Evolutionary conservation across 2,113 vertebrate genomes (phyloP).

Genomic region (Aphyosemion australe): DNA sequence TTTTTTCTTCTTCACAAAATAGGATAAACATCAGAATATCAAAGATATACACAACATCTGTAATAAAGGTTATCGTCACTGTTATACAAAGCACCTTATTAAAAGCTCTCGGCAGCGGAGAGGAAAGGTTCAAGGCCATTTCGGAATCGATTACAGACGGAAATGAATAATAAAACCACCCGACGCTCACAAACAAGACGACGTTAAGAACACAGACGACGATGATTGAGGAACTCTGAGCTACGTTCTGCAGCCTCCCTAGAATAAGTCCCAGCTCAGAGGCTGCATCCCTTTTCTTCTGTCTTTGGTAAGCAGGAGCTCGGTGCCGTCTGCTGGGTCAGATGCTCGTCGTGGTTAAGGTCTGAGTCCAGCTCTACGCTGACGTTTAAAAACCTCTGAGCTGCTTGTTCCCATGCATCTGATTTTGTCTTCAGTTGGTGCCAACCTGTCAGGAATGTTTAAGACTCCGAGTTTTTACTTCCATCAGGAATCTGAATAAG

Average conservation of each 20-base stretch:
- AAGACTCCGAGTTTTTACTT: neutral
- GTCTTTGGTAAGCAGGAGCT: constrained; percentile 61
- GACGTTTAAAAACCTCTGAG: neutral
- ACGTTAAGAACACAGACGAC: constrained; percentile 54
- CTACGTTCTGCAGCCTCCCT: constrained; percentile 9
- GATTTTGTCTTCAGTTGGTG: neutral
- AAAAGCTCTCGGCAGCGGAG: constrained; percentile 87
- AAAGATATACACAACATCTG: constrained; percentile 94
- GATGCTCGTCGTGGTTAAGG: too few species aligned
- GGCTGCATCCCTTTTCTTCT: constrained; percentile 13
- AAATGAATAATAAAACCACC: constrained; percentile 42
- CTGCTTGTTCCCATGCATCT: constrained; percentile 3
- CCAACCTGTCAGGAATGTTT: constrained; percentile 3
- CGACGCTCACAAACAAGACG: constrained; percentile 52
- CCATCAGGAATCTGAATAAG: too few species aligned
- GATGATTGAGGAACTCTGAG: constrained; percentile 28
- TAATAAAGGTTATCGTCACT: constrained; percentile 88
- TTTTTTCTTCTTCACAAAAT: constrained; percentile 66
- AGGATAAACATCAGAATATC: constrained; percentile 91
- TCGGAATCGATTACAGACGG: constrained; percentile 70
- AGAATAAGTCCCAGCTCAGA: constrained; percentile 11
- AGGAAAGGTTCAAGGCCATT: constrained; percentile 77
- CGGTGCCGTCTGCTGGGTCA: constrained; percentile 4
- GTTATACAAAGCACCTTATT: constrained; percentile 95
- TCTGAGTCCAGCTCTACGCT: too few species aligned